Base-by-base conservation (phyloP, 2,113 vertebrate species). In the Chinchilla lanigera region DNA sequence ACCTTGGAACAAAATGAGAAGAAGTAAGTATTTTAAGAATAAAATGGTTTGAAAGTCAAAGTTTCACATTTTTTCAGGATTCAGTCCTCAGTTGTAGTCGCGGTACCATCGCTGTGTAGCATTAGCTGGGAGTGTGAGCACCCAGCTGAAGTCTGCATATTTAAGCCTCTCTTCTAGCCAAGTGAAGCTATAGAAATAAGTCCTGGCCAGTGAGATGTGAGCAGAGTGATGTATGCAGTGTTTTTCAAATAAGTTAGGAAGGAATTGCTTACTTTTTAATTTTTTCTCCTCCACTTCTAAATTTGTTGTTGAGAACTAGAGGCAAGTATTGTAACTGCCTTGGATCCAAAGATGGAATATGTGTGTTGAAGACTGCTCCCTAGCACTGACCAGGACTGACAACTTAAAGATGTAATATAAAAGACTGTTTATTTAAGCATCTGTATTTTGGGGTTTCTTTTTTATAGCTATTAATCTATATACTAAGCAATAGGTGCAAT, bases 41-140 rank as follows among this genome's bases (percentile, higher is more conserved):
- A 85, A 95, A 24, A 84, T 78, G 35, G 60, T 17, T 50, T 90
- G 60, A 83, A 60, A 86, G 86, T 90, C 56, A 83, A 75, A 94
- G n/a, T 86, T 69, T 69, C 33, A 20, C 67, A 26, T 58, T 78
- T 52, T 16, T 56, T 11, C 14, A 67, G 54, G 33, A 28, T 50
- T 41, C 12, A 13, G 20, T 20, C 8, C 73, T 78, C 58, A 26
- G 17, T 67, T 95, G 71, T 30, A 19, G 13, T 26, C 41, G 58
- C 22, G 19, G 17, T 8, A 30, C 2, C n/a, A 60, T 30, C 1
- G 5, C 5, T 26, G 69, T 1, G 4, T 6, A 89, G 13, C 16
- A 24, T 56, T 33, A 52, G 22, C 30, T 86, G 50, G 33, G 22
- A 65, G 2, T 1, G 33, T 60, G 20, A 67, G 3, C n/a, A 61